A percentile compares a stretch with the other conserved stretches of the same genome.
phyloP scores from a whole-genome alignment of 2,797 vertebrate species.

The Tinamus major region DNA sequence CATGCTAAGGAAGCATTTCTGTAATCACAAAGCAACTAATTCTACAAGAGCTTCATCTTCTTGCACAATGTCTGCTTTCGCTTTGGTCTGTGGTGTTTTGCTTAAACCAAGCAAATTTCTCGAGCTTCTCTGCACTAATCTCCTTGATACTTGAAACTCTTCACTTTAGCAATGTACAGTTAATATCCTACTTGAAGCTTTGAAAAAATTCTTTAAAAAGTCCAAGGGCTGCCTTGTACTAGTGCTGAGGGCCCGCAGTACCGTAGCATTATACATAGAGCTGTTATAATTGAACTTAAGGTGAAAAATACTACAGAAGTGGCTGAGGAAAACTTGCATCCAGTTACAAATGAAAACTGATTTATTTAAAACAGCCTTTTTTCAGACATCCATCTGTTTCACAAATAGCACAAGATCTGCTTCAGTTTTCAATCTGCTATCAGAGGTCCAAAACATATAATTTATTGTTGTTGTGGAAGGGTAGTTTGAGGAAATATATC shows the following conservation, averaged over 20 bases:
- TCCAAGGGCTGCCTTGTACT: background rate
- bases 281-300: background rate
- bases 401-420: conserved; percentile 5
- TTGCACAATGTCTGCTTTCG: fast-evolving
- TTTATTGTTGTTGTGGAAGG: background rate
- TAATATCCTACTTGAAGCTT: background rate
- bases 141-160: background rate
- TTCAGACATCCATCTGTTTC: background rate
- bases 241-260: fast-evolving
- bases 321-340: background rate
- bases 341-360: conserved; percentile 24
- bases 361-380: conserved; percentile 13
- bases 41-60: background rate
- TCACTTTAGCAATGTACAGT: fast-evolving
- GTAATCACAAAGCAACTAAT: too few species aligned
- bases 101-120: background rate
- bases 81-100: background rate
- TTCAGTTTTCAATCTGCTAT: background rate
- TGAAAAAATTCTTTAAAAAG: background rate
- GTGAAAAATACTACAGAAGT: background rate
- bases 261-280: background rate
- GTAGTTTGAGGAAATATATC: background rate
- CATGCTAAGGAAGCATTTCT: fast-evolving
- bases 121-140: too few species aligned
- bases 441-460: background rate